These are phyloP conservation scores for Microcebus griseorufus DNA, from an alignment of 2,113 vertebrate genomes.

Conservation along the genomic window DNA sequence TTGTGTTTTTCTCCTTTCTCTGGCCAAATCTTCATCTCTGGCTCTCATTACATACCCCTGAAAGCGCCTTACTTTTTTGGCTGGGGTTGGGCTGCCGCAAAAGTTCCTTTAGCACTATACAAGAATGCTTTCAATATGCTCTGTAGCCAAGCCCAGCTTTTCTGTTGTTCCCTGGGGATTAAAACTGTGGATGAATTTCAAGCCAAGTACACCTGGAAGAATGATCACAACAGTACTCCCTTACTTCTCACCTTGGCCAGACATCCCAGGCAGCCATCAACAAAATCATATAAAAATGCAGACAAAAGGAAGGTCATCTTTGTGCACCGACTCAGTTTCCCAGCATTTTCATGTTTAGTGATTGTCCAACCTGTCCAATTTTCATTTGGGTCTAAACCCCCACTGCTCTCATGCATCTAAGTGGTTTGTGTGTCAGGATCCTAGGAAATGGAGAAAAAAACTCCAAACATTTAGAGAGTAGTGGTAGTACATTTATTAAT, in stretches of 20 bases:
- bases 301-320: neutral
- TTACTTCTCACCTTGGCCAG: neutral
- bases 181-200: neutral
- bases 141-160: neutral
- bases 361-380: neutral
- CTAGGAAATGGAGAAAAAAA: neutral
- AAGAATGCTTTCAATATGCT: neutral
- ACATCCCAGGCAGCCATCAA: neutral
- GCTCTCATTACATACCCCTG: neutral
- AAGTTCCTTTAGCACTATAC: neutral
- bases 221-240: neutral
- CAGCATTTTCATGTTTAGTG: neutral
- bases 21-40: neutral
- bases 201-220: neutral
- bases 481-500: neutral
- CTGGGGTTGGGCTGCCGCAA: rapidly evolving
- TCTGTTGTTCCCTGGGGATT: neutral
- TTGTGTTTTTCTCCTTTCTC: neutral
- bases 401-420: rapidly evolving
- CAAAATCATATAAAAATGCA: neutral
- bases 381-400: neutral
- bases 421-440: neutral
- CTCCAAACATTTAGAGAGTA: no score
- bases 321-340: neutral
- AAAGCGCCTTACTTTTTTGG: rapidly evolving